Base-by-base conservation (phyloP, 2,888 invertebrate genomes). In the Eristalis arbustorum region DNA sequence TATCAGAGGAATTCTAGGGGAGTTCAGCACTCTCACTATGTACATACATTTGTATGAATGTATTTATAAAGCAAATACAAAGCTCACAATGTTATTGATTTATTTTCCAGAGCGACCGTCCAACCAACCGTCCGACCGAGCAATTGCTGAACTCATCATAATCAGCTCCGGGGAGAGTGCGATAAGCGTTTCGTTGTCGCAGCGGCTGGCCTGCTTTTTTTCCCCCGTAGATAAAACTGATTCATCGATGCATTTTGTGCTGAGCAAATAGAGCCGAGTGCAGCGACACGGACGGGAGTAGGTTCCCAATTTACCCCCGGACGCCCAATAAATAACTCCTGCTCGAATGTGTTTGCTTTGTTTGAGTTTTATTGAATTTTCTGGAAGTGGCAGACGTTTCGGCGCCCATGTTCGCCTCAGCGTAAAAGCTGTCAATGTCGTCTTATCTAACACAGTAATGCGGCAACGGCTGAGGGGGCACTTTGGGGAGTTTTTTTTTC, bases 201-300 rank as follows among this genome's bases (percentile, higher is more conserved):
- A 71, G 23, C 63, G 73, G 31, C 57, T 87, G 85, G 82, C 85
- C 85, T 87, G 73, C 59, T 80, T 87, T 80, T 85, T 84, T 76
- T 42, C 61, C n/a, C n/a, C n/a, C 79, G 68, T 78, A 82, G 85
- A 87, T 87, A 87, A 87, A 87, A 87, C 85, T 87, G 85, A 87
- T 87, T 87, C 85, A 85, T 82, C 85, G 71, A 67, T 87, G 82
- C 85, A 82, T 87, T 78, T 87, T 74, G 82, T 78, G 74, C 69
- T 78, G 78, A 82, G 71, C 85, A 87, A 87, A 87, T 71, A 87
- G 85, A 78, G 71, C 78, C 71, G 66, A 81, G 66, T 76, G 81
- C 81, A 77, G 25, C 81, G 59, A 64, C 64, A 69, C 28, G 59
- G 71, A 69, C 80, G 73, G 77, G 85, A 71, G 82, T 73, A 77